These are phyloP conservation scores for Drosophila athabasca DNA, from an alignment of 1,140 invertebrate genomes.

Conservation along the genomic window DNA sequence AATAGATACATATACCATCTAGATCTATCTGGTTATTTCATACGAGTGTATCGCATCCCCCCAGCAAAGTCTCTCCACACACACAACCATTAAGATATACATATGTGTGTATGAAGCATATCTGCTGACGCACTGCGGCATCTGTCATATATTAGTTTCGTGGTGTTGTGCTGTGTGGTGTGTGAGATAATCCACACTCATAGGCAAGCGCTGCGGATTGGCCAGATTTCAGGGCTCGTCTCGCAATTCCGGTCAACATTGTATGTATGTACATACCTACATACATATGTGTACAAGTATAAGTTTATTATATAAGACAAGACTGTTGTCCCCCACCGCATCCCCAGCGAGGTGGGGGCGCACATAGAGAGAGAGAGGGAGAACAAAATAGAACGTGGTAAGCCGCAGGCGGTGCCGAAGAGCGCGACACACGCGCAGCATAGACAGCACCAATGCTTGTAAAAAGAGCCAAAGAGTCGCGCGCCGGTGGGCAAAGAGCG, in stretches of 20 bases:
- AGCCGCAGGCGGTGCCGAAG: conserved; percentile 14
- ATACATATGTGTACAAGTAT: neutral
- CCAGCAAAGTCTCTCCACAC: too few species aligned
- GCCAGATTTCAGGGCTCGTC: conserved; percentile 73
- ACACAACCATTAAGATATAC: neutral
- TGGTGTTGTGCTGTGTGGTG: neutral
- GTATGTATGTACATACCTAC: too few species aligned
- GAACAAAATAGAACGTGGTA: neutral
- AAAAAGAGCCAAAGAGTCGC: conserved; percentile 47
- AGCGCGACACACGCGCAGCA: conserved; percentile 65
- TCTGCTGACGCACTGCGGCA: conserved; percentile 46
- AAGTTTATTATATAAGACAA: conserved; percentile 25
- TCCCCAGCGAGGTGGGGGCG: too few species aligned
- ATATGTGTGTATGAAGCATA: neutral
- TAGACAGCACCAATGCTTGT: conserved; percentile 14
- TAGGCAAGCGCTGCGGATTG: conserved; percentile 54
- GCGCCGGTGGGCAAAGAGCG: conserved; percentile 45
- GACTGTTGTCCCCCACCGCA: neutral
- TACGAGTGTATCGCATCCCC: neutral
- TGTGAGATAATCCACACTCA: conserved; percentile 48
- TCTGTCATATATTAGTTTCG: conserved; percentile 21
- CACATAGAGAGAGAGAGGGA: neutral
- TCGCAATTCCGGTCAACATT: conserved; percentile 17
- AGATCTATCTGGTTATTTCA: neutral
- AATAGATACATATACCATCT: too few species aligned